These are phyloP conservation scores for Cyphotilapia sp. DNA, from an alignment of 2,113 vertebrate species.

Conservation along the genomic window DNA sequence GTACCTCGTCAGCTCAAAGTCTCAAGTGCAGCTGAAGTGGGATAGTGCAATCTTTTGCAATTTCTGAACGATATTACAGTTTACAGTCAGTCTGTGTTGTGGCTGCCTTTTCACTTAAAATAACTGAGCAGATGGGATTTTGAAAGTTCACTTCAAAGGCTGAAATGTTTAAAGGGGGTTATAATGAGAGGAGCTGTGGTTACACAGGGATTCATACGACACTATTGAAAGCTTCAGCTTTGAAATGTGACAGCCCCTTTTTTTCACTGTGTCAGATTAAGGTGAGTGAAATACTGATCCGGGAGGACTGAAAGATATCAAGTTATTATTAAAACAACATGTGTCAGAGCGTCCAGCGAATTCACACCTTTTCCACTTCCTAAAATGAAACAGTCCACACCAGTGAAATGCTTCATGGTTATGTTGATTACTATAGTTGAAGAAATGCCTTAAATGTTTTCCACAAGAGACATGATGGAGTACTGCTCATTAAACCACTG, in stretches of 20 bases:
- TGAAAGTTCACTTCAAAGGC: conserved; percentile 45
- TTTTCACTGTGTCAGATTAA: background rate
- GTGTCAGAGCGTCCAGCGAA: background rate
- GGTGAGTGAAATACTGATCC: background rate
- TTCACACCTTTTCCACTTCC: background rate
- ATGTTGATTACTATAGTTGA: background rate
- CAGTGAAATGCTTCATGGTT: background rate
- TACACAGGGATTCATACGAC: background rate
- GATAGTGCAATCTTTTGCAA: conserved; percentile 61
- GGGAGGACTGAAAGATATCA: background rate
- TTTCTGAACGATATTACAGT: conserved; percentile 40
- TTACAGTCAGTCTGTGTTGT: conserved; percentile 12
- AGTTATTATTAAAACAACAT: background rate
- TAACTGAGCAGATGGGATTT: conserved; percentile 32
- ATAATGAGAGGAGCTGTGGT: conserved; percentile 29
- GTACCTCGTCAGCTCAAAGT: conserved; percentile 12
- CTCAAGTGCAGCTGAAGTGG: conserved; percentile 18
- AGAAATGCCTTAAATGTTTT: background rate
- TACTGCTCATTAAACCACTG: background rate
- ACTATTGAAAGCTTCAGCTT: background rate
- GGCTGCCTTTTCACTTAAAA: conserved; percentile 25
- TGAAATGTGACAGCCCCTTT: background rate
- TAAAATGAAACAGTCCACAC: background rate
- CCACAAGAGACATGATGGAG: background rate
- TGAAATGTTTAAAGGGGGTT: conserved; percentile 33